Conservation (phyloP, 2,888 invertebrate species). For the Cetonia aurata region DNA sequence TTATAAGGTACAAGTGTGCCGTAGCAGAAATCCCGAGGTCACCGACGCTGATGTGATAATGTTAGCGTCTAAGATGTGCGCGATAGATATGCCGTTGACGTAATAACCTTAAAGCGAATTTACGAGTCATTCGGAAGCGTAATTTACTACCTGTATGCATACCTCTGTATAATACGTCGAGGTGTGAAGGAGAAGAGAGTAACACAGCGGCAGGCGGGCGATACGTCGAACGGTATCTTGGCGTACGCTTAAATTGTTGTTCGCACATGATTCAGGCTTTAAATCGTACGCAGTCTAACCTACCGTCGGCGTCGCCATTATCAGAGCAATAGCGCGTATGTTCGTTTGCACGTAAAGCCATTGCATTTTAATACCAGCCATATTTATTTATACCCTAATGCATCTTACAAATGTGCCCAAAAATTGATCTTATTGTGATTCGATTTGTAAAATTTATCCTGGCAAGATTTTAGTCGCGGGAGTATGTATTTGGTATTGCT, state of each 20-base stretch:
- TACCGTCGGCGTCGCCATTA: not conserved
- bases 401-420: not conserved
- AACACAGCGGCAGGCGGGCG: conserved; percentile 8
- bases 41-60: conserved; percentile 42
- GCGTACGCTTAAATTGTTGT: conserved; percentile 22
- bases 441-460: too few relatives aligned
- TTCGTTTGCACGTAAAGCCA: too few relatives aligned
- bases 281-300: not conserved
- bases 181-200: conserved; percentile 13
- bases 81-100: conserved; percentile 38
- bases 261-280: conserved; percentile 12
- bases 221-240: conserved; percentile 19
- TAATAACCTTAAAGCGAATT: conserved; percentile 40
- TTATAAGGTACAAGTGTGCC: conserved; percentile 50
- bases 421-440: too few relatives aligned
- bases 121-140: conserved; percentile 33
- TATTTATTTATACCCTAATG: not conserved
- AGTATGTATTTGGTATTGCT: too few relatives aligned
- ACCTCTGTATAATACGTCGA: conserved; percentile 22
- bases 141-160: conserved; percentile 40
- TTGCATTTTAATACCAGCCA: too few relatives aligned
- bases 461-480: too few relatives aligned
- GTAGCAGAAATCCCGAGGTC: conserved; percentile 48
- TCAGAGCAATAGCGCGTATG: not conserved
- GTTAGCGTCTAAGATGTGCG: conserved; percentile 37